Evolutionary conservation across 2,888 invertebrate species (phyloP).

Genomic region (Phalangium opilio): DNA sequence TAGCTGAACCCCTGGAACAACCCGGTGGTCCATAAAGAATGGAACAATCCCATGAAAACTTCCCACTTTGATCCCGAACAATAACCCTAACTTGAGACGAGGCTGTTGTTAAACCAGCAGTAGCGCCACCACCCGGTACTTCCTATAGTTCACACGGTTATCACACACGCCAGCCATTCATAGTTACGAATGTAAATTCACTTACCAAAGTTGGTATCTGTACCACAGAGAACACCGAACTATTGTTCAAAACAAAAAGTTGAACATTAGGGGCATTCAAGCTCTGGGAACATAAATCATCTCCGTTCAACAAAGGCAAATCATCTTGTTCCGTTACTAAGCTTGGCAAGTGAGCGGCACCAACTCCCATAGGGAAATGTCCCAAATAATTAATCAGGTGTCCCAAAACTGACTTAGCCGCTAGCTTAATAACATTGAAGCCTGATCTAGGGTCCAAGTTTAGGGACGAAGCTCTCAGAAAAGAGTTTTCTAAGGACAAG

Average conservation of each 20-base stretch:
- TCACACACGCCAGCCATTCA: too few relatives aligned
- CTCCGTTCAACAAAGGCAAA: constrained; percentile 48
- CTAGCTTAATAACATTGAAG: constrained; percentile 31
- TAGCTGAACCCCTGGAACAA: constrained; percentile 8
- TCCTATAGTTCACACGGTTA: constrained; percentile 33
- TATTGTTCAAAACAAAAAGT: constrained; percentile 64
- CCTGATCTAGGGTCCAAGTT: background rate
- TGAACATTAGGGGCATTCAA: constrained; percentile 69
- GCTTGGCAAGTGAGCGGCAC: constrained; percentile 73
- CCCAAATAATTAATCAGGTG: constrained; percentile 83
- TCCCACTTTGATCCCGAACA: constrained; percentile 77
- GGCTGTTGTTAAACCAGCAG: constrained; percentile 59
- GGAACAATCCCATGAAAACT: constrained; percentile 91
- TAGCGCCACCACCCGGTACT: constrained; percentile 58
- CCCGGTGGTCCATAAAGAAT: constrained; percentile 47
- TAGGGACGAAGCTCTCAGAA: background rate
- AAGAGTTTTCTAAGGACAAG: background rate
- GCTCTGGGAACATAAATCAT: constrained; percentile 62
- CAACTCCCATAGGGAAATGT: constrained; percentile 74
- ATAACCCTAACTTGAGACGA: constrained; percentile 64
- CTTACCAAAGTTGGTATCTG: constrained; percentile 60
- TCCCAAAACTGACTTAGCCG: constrained; percentile 52
- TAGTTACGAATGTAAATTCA: too few relatives aligned
- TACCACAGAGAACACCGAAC: constrained; percentile 68
- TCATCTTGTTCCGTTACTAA: constrained; percentile 86